Evolutionary conservation across 1,140 invertebrate species (phyloP).

Genomic region (Akabosia matsudoensis): DNA sequence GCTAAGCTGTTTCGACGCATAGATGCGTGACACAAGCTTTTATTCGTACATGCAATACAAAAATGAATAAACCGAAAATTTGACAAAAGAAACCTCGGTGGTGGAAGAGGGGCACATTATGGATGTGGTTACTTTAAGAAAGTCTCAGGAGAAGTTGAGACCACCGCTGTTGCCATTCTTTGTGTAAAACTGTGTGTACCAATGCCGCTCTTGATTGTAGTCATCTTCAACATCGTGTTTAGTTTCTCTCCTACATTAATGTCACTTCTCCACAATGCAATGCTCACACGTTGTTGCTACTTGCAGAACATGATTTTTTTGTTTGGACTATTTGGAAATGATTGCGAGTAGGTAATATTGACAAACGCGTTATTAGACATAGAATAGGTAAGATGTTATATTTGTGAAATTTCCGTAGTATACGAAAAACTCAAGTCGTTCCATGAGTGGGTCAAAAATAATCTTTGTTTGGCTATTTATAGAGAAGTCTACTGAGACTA

Average conservation of each 20-base stretch:
- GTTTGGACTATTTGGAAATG: no score
- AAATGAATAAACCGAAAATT: neutral
- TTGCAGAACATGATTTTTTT: no score
- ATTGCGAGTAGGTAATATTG: no score
- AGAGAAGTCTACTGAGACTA: neutral
- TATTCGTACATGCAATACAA: no score
- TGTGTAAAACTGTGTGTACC: no score
- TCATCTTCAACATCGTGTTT: neutral
- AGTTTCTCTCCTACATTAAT: neutral
- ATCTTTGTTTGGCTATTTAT: no score
- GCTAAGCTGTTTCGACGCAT: neutral
- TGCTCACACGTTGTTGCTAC: no score
- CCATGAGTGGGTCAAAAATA: no score
- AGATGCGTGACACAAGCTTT: neutral
- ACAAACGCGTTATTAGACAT: no score
- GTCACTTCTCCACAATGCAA: neutral
- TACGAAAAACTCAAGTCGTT: no score
- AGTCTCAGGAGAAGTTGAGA: constrained; percentile 5
- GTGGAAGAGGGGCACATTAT: neutral
- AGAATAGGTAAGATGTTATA: no score
- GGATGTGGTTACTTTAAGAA: constrained; percentile 19
- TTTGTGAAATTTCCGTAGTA: no score
- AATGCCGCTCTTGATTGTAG: neutral
- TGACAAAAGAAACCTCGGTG: neutral
- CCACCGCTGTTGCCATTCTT: neutral